A percentile compares a stretch with the other conserved stretches of the same genome.
Conservation (phyloP, 2,797 vertebrate genomes). For the Coluber constrictor region DNA sequence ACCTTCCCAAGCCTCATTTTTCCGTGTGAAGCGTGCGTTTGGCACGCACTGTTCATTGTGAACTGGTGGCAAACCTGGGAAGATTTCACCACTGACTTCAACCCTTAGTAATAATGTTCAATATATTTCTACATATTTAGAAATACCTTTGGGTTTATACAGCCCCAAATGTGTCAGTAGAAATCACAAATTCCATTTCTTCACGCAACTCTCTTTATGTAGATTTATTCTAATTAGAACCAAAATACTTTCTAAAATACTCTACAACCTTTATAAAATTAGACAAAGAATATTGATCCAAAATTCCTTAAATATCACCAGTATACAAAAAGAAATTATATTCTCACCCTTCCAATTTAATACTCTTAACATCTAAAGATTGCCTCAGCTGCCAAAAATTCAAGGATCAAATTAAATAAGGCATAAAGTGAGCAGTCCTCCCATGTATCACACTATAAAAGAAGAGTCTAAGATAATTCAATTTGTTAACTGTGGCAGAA, state of each 20-base stretch:
- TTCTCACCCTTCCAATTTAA: background rate
- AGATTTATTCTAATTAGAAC: background rate
- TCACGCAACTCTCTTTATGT: background rate
- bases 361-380: background rate
- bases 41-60: no score
- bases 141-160: background rate
- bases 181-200: background rate
- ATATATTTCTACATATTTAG: background rate
- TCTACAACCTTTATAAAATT: background rate
- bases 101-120: background rate
- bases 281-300: background rate
- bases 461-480: background rate
- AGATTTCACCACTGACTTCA: background rate
- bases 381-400: background rate
- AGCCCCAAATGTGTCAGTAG: background rate
- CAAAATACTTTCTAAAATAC: background rate
- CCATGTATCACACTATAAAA: background rate
- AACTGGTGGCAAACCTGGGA: no score
- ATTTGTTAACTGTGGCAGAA: background rate
- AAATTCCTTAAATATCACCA: background rate
- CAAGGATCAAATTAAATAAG: background rate
- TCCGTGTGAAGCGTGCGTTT: no score
- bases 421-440: background rate
- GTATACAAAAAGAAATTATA: background rate
- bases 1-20: no score